Base-by-base conservation (phyloP, 1,140 invertebrate genomes). In the Theocolax elegans region DNA sequence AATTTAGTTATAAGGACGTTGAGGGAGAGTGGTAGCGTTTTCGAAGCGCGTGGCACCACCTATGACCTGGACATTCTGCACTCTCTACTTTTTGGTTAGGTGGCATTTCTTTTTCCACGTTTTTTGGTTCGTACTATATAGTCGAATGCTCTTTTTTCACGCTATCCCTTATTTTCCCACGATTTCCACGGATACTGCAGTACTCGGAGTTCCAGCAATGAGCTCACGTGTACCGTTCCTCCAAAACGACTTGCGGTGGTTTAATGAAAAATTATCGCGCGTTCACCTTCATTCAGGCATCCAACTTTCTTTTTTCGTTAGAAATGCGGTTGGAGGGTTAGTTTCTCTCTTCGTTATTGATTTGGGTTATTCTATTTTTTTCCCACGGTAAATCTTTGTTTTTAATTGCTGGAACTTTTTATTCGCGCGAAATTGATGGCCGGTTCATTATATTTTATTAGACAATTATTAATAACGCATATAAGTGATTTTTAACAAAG, bases 211-310 rank as follows among this genome's bases (percentile, higher is more conserved):
- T 58, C 19, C 53, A 56, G 35, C 53, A 31, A 12, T 23, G 31
- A 58, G 54, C 35, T 49, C 23, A 15, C 42, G 58, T 19, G 40
- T 25, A 44, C 25, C 2, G 9, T 49, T 46, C n/a, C 19, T 59
- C 10, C 19, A 42, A 62, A 62, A 9, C 59, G 40, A 46, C 25
- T 29, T 1, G 40, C 40, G 19, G 23, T 48, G 31, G 60, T 38
- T 64, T 64, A 64, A 64, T 64, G 60, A 64, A 64, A 64, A 64
- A 64, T 64, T 64, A 64, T 64, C 27, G 44, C 19, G 8, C 60
- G 29, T 35, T 51, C 48, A 13, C 12, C 19, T 21, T 64, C 44
- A 17, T 62, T 23, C 12, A 21, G 53, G 8, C 12, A 9, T 8
- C 27, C 31, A 62, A 62, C 29, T 62, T 29, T 17, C 56, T 15